Conservation (phyloP, 2,797 vertebrate species). For the Pangasius sanitwongsei region DNA sequence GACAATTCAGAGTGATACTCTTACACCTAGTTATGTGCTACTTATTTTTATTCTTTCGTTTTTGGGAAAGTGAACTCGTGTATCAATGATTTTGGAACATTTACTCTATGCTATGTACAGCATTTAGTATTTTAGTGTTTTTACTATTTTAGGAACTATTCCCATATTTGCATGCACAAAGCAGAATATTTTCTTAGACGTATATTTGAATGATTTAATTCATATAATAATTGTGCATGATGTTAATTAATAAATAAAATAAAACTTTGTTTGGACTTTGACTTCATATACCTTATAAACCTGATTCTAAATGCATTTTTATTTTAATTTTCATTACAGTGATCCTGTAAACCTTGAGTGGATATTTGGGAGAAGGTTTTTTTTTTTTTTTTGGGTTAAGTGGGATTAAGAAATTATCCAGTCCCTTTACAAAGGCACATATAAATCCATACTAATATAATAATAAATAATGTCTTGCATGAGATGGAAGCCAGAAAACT, state of each 20-base stretch:
- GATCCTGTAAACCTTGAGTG: background rate
- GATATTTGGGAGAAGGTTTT: background rate
- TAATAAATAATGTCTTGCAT: no score
- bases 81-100: background rate
- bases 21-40: background rate
- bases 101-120: no score
- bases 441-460: background rate
- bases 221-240: background rate
- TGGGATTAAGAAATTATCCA: background rate
- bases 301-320: background rate
- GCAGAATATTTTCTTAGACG: background rate
- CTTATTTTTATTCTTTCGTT: background rate
- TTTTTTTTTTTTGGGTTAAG: background rate
- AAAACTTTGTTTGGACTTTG: background rate
- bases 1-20: background rate
- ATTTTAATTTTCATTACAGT: background rate
- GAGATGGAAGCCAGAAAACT: no score
- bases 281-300: background rate
- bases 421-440: background rate
- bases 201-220: background rate
- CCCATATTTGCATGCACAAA: constrained; percentile 2
- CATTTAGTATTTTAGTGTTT: background rate
- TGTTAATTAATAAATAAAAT: background rate
- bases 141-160: background rate
- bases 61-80: background rate